Evolutionary conservation across 1,140 invertebrate genomes (phyloP).

Genomic region (Maniola jurtina): DNA sequence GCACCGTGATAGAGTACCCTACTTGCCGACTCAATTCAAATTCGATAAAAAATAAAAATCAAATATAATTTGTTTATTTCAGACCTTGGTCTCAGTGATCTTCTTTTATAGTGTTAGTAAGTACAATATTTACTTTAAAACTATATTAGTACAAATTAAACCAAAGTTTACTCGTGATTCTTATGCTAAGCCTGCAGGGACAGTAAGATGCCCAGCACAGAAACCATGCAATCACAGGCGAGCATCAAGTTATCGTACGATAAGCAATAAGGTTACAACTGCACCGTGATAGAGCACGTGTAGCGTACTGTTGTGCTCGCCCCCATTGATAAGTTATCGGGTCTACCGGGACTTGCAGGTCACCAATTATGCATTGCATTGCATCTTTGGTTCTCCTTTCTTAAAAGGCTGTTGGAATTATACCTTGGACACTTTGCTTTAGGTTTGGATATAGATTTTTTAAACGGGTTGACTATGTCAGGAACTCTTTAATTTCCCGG

Average conservation of each 20-base stretch:
- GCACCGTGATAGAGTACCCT: constrained; percentile 32
- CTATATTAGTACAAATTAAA: too few relatives aligned
- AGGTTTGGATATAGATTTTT: too few relatives aligned
- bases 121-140: too few relatives aligned
- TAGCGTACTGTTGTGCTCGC: constrained; percentile 32
- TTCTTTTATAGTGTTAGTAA: too few relatives aligned
- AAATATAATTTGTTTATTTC: too few relatives aligned
- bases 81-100: too few relatives aligned
- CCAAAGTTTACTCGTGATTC: too few relatives aligned
- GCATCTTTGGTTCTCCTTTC: background rate
- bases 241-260: constrained; percentile 36
- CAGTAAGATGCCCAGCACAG: constrained; percentile 2
- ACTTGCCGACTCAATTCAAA: too few relatives aligned
- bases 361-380: constrained; percentile 11
- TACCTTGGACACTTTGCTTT: too few relatives aligned
- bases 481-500: too few relatives aligned
- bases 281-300: constrained; percentile 33
- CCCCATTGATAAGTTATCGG: constrained; percentile 35
- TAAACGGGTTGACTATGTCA: too few relatives aligned
- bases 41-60: too few relatives aligned
- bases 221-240: constrained; percentile 24
- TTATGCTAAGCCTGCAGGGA: background rate
- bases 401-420: background rate
- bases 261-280: constrained; percentile 34
- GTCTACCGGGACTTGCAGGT: constrained; percentile 28